A percentile compares a stretch with the other conserved stretches of the same genome.
Conservation (phyloP, 2,888 invertebrate genomes). For the Escarpia spicata region DNA sequence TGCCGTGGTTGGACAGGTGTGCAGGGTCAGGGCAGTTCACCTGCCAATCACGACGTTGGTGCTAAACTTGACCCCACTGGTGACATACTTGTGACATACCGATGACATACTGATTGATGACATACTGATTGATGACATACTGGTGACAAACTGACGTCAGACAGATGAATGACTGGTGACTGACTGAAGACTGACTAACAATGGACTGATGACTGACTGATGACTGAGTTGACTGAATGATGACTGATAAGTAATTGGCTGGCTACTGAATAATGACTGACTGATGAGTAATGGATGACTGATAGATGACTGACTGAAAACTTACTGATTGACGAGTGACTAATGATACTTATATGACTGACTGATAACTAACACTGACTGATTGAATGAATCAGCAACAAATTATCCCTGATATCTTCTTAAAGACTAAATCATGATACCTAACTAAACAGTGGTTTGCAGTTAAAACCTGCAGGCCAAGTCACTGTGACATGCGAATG, state of each 20-base stretch:
- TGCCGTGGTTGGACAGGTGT: background rate
- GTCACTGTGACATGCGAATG: background rate
- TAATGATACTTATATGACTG: too few species aligned
- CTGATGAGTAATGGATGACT: too few species aligned
- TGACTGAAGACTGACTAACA: background rate
- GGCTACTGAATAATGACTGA: too few species aligned
- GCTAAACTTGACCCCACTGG: background rate
- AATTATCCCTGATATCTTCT: too few species aligned
- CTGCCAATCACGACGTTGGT: background rate
- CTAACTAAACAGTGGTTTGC: background rate
- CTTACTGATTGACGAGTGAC: too few species aligned
- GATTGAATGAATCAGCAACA: too few species aligned
- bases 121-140: background rate
- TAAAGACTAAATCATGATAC: background rate
- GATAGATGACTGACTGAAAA: too few species aligned
- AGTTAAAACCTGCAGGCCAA: background rate
- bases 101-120: background rate
- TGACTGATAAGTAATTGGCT: too few species aligned
- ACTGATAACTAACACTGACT: too few species aligned
- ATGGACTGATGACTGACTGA: too few species aligned
- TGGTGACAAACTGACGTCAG: background rate
- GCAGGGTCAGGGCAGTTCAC: background rate
- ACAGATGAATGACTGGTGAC: background rate
- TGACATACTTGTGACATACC: background rate
- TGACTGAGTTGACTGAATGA: too few species aligned